phyloP scores from a whole-genome alignment of 2,888 invertebrate genomes.

The Dendrolimus pini region DNA sequence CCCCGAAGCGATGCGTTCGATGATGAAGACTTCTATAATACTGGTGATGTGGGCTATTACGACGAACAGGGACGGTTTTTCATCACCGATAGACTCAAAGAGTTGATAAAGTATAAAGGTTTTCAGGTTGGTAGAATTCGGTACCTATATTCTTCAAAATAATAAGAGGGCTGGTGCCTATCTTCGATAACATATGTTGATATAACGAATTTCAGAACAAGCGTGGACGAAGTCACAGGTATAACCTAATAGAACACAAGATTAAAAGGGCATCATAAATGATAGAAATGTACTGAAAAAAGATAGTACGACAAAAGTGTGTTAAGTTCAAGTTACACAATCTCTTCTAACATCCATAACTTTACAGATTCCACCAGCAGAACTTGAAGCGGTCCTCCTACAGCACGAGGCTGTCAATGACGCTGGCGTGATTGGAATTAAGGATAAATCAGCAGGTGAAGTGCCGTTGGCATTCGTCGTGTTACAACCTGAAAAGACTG shows the following conservation, averaged over 20 bases:
- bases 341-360: too few relatives aligned
- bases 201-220: too few relatives aligned
- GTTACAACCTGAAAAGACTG: conserved; percentile 55
- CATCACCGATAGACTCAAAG: conserved; percentile 42
- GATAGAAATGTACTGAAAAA: too few relatives aligned
- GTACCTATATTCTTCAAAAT: too few relatives aligned
- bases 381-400: conserved; percentile 85
- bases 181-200: too few relatives aligned
- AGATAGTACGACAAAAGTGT: too few relatives aligned
- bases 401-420: conserved; percentile 82
- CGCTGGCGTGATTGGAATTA: conserved; percentile 85
- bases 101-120: conserved; percentile 44
- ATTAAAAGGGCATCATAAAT: too few relatives aligned
- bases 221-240: too few relatives aligned
- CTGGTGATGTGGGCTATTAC: conserved; percentile 42
- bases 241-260: too few relatives aligned
- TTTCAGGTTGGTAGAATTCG: conserved; percentile 26
- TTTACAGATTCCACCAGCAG: conserved; percentile 83
- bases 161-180: too few relatives aligned
- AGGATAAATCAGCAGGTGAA: conserved; percentile 80
- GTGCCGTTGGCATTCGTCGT: conserved; percentile 84
- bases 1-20: conserved; percentile 77
- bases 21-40: conserved; percentile 85
- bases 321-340: too few relatives aligned
- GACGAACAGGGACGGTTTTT: conserved; percentile 36